Evolutionary conservation across 1,140 invertebrate genomes (phyloP), one percentile per base, ranked within the genome.

Genomic region (Glossosoma conforme): DNA sequence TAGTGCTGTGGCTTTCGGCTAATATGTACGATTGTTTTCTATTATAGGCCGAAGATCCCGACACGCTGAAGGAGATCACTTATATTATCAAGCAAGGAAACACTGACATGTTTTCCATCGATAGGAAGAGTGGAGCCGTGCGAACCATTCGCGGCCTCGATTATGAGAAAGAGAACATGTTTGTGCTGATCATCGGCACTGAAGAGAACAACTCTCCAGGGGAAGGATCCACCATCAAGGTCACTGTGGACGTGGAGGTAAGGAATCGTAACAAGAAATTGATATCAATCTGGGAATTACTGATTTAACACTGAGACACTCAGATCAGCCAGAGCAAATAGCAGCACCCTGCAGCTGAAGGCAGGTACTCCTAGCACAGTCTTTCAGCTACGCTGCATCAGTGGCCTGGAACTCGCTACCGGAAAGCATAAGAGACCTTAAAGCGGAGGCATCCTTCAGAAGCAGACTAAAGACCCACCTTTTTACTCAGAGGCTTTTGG

Each of bases 71-170:
- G 46, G 81, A 86, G 61, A 85, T 95, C 19, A 92, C 89, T 0
- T 96, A 95, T 63, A 80, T 82, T 1, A 85, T 96, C 20, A 79
- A 84, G 33, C 84, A 87, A 71, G 91, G 91, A 1, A 72, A 77
- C 22, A 83, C 81, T 0, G 86, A 91, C 18, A 70, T 91, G 10
- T 94, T 94, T 65, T 78, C 80, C 47, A 88, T 94, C 28, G 87
- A 93, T 50, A 75, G 87, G 2, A 82, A 82, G 56, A 84, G 80
- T 8, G 92, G 91, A 1, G 70, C 84, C 3, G 82, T 95, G 10
- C 81, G 83, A 60, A 92, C 89, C 0, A 65, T 80, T 0, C 73
- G 82, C 28, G 82, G 85, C 3, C 67, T 94, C 25, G 90, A 94
- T 65, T 88, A 86, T 54, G 91, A 94, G 61, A 76, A 75, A 47